Evolutionary conservation across 92 coral and sea anemone genomes (phyloP), one percentile per base, ranked within the genome.

Genomic region (Ricordea florida): DNA sequence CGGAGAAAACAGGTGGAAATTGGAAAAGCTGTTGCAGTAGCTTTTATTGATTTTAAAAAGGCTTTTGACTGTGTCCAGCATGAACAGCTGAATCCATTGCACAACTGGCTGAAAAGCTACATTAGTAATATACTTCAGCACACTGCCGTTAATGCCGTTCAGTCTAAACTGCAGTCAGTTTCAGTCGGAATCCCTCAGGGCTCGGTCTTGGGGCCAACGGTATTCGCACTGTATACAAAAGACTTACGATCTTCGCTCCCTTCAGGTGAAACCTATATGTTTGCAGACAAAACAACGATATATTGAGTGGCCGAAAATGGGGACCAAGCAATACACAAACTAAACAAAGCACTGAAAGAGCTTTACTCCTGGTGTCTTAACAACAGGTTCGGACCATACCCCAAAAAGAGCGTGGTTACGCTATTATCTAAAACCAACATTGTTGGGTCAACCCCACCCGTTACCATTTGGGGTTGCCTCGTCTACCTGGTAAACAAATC

Each of bases 371-470:
- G n/a, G n/a, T n/a, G n/a, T n/a, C n/a, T n/a, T 1, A 2, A 2
- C 1, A 67, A 67, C 20, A 67, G 14, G 66, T 10, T 67, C 29
- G 47, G 66, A 10, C 66, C 66, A 1, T 65, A 67, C 27, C 75
- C 75, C 4, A 21, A 14, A 9, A 67, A 67, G 47, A 17, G 75
- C 24, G 75, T 44, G 20, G 67, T 34, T 2, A 38, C 47, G 68
- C 37, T 67, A 21, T 10, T 65, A 6, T 3, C n/a, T 24, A 40
- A 29, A 16, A 9, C 24, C 27, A 65, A 4, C 51, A 22, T 16
- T 51, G 10, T n/a, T 46, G 29, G 38, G 72, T 7, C 75, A 65
- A n/a, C 17, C 28, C 8, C 75, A 45, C 66, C 75, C 17, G 75
- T 46, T 16, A 6, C 8, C 28, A 45, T 67, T 67, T 65, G 75